A percentile compares a stretch with the other conserved stretches of the same genome.
phyloP scores from a whole-genome alignment of 92 coral and sea anemone genomes.

The Parazoanthus darwini region DNA sequence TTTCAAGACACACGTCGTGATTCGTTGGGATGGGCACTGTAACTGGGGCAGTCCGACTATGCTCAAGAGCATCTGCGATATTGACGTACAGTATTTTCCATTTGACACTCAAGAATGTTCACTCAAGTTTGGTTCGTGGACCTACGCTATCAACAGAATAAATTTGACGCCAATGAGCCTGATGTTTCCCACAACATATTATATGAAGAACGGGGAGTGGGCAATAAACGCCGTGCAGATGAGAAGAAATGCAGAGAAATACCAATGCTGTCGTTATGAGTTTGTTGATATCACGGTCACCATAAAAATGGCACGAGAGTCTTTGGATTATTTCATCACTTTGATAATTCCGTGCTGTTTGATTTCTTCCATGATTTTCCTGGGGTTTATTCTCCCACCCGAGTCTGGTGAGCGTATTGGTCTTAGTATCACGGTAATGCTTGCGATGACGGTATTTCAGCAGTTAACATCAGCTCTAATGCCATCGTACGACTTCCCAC shows the following conservation, averaged over 20 bases:
- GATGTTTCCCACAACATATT: conserved; percentile 59
- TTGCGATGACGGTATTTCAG: conserved; percentile 97
- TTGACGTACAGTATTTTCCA: conserved; percentile 76
- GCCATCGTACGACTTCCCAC: conserved; percentile 95
- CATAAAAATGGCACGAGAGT: conserved; percentile 73
- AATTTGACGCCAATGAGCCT: conserved; percentile 59
- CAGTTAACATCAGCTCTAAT: conserved; percentile 92
- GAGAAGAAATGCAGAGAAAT: conserved; percentile 42
- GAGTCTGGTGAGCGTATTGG: conserved; percentile 98
- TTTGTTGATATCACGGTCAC: conserved; percentile 78
- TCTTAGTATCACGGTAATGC: conserved; percentile 88
- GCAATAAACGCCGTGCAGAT: conserved; percentile 51
- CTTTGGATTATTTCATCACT: conserved; percentile 81
- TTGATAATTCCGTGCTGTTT: conserved; percentile 91
- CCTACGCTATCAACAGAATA: conserved; percentile 53
- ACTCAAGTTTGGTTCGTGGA: conserved; percentile 89
- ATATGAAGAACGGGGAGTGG: conserved; percentile 90
- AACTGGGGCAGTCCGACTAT: conserved; percentile 79
- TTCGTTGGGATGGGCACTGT: conserved; percentile 60
- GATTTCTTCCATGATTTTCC: conserved; percentile 93
- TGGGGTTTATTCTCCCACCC: conserved; percentile 91
- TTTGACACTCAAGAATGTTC: conserved; percentile 80
- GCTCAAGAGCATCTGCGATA: conserved; percentile 71
- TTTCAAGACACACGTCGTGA: conserved; percentile 56
- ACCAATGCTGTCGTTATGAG: conserved; percentile 60